A percentile compares a stretch with the other conserved stretches of the same genome.
Evolutionary conservation across 2,113 vertebrate species (phyloP).

Genomic region (Egretta garzetta): DNA sequence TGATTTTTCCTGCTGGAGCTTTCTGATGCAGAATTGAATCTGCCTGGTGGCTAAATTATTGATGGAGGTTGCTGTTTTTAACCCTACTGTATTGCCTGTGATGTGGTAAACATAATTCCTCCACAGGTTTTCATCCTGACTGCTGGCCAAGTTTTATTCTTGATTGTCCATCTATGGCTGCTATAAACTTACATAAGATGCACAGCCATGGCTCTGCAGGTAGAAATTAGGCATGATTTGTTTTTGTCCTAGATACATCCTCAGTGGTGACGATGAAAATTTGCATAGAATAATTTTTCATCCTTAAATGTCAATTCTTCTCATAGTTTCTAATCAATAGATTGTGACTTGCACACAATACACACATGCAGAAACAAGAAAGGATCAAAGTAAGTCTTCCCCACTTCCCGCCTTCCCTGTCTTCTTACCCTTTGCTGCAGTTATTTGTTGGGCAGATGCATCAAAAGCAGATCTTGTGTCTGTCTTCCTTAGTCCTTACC

Average conservation of each 20-base stretch:
- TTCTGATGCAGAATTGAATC: background rate
- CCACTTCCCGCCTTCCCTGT: background rate
- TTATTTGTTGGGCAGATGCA: background rate
- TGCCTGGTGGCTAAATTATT: slow-evolving; percentile 48
- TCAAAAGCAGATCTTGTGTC: background rate
- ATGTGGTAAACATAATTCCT: slow-evolving; percentile 5
- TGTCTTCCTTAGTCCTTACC: background rate
- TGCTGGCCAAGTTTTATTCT: background rate
- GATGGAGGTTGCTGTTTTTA: slow-evolving; percentile 21
- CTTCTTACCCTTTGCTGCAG: background rate
- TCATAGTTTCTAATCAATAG: background rate
- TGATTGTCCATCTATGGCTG: background rate
- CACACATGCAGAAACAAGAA: background rate
- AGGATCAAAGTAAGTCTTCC: background rate
- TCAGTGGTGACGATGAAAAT: slow-evolving; percentile 4
- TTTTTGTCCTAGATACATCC: background rate
- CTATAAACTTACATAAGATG: background rate
- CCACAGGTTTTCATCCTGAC: background rate
- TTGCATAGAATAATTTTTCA: background rate
- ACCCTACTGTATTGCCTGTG: background rate
- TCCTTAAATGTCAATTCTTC: background rate
- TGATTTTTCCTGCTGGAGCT: slow-evolving; percentile 16
- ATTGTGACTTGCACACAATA: background rate
- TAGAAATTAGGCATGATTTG: background rate
- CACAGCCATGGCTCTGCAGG: background rate